phyloP scores from a whole-genome alignment of 2,888 invertebrate species.

The Parapristionchus giblindavisi region DNA sequence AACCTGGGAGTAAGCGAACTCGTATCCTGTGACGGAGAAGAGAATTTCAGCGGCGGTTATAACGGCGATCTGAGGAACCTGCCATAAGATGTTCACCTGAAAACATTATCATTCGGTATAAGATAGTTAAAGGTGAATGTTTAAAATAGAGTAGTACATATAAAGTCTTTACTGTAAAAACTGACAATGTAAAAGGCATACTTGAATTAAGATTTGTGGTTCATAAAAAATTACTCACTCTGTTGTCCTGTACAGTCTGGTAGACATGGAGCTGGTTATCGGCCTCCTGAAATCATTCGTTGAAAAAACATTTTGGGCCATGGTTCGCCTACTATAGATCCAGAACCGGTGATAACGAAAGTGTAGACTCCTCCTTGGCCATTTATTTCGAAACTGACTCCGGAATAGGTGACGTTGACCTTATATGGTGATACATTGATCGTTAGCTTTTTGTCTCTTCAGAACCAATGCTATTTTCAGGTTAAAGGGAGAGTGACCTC shows the following conservation, averaged over 20 bases:
- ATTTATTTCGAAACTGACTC: constrained; percentile 34
- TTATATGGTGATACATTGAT: background rate
- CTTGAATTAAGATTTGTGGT: background rate
- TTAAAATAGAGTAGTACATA: background rate
- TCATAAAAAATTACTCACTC: background rate
- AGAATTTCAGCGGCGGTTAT: constrained; percentile 73
- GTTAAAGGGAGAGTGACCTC: too few relatives aligned
- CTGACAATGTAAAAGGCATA: background rate
- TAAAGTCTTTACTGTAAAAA: constrained; percentile 11
- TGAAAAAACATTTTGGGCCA: background rate
- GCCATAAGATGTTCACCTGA: constrained; percentile 70
- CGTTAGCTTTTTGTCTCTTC: too few relatives aligned
- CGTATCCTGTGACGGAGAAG: constrained; percentile 73
- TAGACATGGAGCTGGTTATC: background rate
- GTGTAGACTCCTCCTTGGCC: constrained; percentile 65
- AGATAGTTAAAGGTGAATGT: constrained; percentile 46
- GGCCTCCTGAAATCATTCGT: background rate
- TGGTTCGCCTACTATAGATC: background rate
- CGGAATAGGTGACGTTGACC: constrained; percentile 28
- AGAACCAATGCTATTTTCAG: too few relatives aligned
- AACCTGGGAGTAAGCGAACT: constrained; percentile 69
- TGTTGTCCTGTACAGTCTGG: constrained; percentile 52
- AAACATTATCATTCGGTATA: too few relatives aligned
- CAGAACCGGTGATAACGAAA: constrained; percentile 47
- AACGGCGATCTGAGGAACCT: constrained; percentile 72